Base-by-base conservation (phyloP, 1,140 invertebrate species). In the Dreissena polymorpha region DNA sequence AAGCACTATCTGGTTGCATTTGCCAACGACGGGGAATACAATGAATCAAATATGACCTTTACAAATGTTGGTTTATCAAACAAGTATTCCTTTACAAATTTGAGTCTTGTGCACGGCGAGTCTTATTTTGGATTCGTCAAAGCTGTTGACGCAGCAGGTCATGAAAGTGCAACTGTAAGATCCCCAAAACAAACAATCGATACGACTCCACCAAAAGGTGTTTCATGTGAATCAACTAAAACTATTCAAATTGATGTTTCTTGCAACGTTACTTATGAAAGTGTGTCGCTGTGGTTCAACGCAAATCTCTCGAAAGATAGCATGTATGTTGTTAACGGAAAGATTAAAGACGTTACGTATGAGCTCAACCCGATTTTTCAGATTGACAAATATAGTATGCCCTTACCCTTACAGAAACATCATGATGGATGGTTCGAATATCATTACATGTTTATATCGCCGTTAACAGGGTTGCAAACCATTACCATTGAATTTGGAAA, bases 111-210 rank as follows among this genome's bases (percentile, higher is more conserved):
- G 27, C 79, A 85, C 21, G 68, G 65, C n/a, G 55, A 75, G 12
- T 63, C 49, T 7, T 87, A 87, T 71, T 18, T 51, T 12, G 74
- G 75, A 10, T 27, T 71, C 18, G 86, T 85, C 0, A 83, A 83
- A 65, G 83, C 86, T 12, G 60, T 68, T 25, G 86, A 87, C 64
- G 60, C 75, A 10, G 86, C 86, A 6, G 86, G 84, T 18, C 75
- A 79, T 74, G 21, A 21, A 12, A 85, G 75, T 49, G 39, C 51
- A 23, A 69, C 68, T 21, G 72, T 60, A 0, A 18, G 3, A 67
- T 85, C 86, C 0, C 18, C 49, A 12, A 51, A 67, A 21, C 75
- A 83, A 16, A 51, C 75, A 7, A 68, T 87, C 50, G 86, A 87
- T 72, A 39, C 39, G 10, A 83, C 83, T 7, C 70, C 79, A 25